Conservation (phyloP, 1,140 invertebrate species). For the Formica exsecta region DNA sequence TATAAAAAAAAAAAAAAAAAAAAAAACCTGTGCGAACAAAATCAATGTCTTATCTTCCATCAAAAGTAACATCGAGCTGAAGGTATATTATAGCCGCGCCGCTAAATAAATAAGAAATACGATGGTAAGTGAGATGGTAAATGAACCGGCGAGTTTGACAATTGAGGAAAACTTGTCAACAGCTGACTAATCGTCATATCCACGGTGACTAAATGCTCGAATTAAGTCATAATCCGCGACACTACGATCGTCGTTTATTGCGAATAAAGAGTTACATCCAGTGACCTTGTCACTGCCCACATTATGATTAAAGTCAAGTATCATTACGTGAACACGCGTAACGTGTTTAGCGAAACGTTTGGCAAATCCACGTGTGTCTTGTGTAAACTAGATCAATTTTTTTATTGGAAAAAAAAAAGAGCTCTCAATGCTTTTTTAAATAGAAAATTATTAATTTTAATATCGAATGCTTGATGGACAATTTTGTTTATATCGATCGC, state of each 20-base stretch:
- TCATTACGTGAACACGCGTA: constrained; percentile 64
- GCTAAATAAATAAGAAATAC: no score
- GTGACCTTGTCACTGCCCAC: constrained; percentile 77
- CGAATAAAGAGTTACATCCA: constrained; percentile 78
- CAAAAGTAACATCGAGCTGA: no score
- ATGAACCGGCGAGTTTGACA: constrained; percentile 1
- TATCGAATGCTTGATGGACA: not conserved
- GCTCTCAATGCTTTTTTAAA: not conserved
- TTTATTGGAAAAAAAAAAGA: not conserved
- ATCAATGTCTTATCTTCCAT: not conserved
- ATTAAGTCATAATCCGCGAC: constrained; percentile 71
- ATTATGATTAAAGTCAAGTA: constrained; percentile 72
- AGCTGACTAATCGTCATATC: constrained; percentile 31
- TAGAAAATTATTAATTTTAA: not conserved
- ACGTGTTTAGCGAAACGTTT: constrained; percentile 69
- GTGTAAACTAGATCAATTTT: constrained; percentile 21
- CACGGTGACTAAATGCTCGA: constrained; percentile 53
- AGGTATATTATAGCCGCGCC: no score
- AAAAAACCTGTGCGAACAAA: not conserved
- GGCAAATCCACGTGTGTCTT: constrained; percentile 54
- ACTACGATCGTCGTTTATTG: constrained; percentile 70
- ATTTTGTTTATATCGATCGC: not conserved
- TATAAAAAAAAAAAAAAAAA: no score
- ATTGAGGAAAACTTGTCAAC: constrained; percentile 15
- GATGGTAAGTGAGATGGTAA: not conserved